These are phyloP conservation scores for Rhabdornis inornatus DNA, from an alignment of 2,113 vertebrate species.

Conservation along the genomic window DNA sequence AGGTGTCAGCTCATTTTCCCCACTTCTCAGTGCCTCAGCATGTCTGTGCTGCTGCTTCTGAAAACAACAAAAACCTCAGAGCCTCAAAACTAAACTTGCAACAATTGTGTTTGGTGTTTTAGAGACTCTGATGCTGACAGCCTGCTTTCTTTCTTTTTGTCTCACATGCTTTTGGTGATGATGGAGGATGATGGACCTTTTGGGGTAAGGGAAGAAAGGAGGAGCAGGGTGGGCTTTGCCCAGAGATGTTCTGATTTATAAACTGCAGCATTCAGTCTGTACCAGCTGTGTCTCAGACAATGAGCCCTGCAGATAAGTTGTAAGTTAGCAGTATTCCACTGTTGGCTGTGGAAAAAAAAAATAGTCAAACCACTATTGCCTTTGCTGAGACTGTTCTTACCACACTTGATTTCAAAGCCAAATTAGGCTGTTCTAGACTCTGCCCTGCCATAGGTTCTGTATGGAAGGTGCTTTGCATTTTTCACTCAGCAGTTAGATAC, in stretches of 20 bases:
- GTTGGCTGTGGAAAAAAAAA: not conserved
- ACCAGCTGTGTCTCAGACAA: not conserved
- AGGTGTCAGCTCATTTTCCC: not conserved
- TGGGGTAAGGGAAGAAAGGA: not conserved
- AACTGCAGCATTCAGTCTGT: not conserved
- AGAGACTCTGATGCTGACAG: not conserved
- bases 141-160: not conserved
- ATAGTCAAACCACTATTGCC: not conserved
- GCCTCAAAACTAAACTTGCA: not conserved
- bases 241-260: not conserved
- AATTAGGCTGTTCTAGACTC: not conserved
- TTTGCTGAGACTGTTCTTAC: not conserved
- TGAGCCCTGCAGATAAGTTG: not conserved
- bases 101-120: not conserved
- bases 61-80: not conserved
- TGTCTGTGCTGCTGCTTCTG: not conserved
- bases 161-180: not conserved
- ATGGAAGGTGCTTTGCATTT: not conserved
- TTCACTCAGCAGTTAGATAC: not conserved
- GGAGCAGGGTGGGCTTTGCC: not conserved
- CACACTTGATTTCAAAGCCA: not conserved
- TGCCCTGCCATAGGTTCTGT: not conserved
- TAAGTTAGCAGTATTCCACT: not conserved
- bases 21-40: not conserved
- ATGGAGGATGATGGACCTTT: not conserved